Base-by-base conservation (phyloP, 2,113 vertebrate genomes). In the Brachypteracias leptosomus region DNA sequence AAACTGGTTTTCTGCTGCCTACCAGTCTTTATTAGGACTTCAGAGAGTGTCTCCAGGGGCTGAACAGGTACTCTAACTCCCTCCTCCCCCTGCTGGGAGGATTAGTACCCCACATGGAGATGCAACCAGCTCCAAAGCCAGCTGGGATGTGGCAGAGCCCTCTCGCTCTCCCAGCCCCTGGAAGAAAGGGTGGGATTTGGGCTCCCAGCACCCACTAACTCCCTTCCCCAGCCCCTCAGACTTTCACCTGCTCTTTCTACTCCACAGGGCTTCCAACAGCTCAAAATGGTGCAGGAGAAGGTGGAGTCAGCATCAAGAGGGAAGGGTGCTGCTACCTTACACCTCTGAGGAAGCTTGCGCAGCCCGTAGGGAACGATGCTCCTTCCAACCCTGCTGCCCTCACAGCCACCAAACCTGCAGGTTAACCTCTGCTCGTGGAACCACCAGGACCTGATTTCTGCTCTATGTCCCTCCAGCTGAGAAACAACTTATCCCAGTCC, bases 181-280 rank as follows among this genome's bases (percentile, higher is more conserved):
- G 10, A 54, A 63, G 44, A 63, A 61, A 8, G 2, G 4, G n/a
- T 10, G 44, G 44, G 75, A 68, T 66, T 24, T 36, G 22, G 3
- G 19, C 54, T 68, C 58, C 1, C 1, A 84, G 63, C 26, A 66
- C 40, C 40, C 0, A 0, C 33, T 29, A 42, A 44, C 46, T 42
- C 76, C 57, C 13, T 36, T 28, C 61, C 18, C 15, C 1, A 0
- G 33, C 29, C 35, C 58, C 61, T 67, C 68, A 61, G 21, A 81
- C 29, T 25, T 55, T 13, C 29, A 35, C 47, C 83, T 42, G 21
- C 29, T 79, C 36, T 70, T 54, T 17, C 35, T 8, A 0, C 46
- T 94, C 33, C 68, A 86, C 57, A 21, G 36, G 47, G 33, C 38
- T 87, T 81, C 44, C 51, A 78, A 46, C 63, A 66, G 59, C 80